phyloP scores from a whole-genome alignment of 2,113 vertebrate species.

The Paradoxurus hermaphroditus region DNA sequence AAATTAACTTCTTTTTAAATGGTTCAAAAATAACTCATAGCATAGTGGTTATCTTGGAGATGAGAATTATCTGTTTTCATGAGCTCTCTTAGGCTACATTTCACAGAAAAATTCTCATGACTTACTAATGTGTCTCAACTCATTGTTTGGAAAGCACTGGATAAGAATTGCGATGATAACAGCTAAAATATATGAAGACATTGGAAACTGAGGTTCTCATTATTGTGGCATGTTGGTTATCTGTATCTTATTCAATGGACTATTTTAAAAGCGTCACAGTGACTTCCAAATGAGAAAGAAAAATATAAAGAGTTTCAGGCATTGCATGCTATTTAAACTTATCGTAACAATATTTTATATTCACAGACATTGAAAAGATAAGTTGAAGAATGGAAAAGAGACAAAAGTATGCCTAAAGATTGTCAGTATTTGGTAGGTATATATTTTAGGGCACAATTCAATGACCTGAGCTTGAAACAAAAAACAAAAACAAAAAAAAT shows the following conservation, averaged over 20 bases:
- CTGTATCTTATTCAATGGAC: neutral
- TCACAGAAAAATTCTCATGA: constrained; percentile 35
- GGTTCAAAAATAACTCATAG: constrained; percentile 36
- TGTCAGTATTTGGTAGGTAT: neutral
- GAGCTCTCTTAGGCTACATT: constrained; percentile 23
- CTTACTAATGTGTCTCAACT: constrained; percentile 22
- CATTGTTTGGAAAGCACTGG: constrained; percentile 45
- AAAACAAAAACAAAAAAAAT: neutral
- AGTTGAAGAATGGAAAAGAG: neutral
- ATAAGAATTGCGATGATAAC: constrained; percentile 38
- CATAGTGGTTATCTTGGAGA: constrained; percentile 47
- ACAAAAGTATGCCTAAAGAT: neutral
- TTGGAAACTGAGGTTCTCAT: constrained; percentile 6
- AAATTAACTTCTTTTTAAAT: constrained; percentile 67
- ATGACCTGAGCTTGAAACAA: neutral
- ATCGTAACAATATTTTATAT: constrained; percentile 8
- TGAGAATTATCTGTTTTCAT: constrained; percentile 58
- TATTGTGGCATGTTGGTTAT: neutral
- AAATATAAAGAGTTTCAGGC: neutral
- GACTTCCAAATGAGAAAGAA: constrained; percentile 25
- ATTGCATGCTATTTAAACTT: neutral
- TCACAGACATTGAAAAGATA: neutral
- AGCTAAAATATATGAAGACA: constrained; percentile 19
- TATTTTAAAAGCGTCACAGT: constrained; percentile 8
- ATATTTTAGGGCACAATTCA: neutral